Base-by-base conservation (phyloP, 2,113 vertebrate species). In the Chloropsis cyanopogon region DNA sequence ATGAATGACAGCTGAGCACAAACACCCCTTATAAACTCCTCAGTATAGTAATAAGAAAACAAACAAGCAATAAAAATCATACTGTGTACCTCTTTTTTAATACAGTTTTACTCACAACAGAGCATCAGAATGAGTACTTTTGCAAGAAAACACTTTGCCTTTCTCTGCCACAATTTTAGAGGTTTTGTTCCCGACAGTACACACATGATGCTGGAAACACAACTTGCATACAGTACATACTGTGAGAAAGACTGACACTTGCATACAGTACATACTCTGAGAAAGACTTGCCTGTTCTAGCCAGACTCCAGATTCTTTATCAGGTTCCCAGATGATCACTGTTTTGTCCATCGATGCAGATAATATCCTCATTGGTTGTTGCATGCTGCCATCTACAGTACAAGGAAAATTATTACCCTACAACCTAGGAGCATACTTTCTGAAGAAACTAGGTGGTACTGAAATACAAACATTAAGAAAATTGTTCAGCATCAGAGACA, bases 331-430 rank as follows among this genome's bases (percentile, higher is more conserved):
- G 33, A 99, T 96, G 93, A 99, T 99, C 98, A 99, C 99, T 63
- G 99, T 99, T 98, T 99, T 99, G 97, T 99, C 99, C 99, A 99
- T 99, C 65, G 99, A 99, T 7, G 98, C 99, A 71, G 99, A 99
- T 25, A 99, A 97, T 71, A 99, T 95, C 90, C 96, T 97, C 96
- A 99, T 97, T 73, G 98, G 98, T 90, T 99, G 99, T 90, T 98
- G 98, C 86, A 98, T 95, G 93, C 97, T 96, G 57, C 98, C 98
- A 97, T 97, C 99, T 99, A 96, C 94, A 98, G 98, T 94, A 97
- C 94, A 97, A 97, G 96, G 39, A 92, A 93, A 91, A 92, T 44
- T 21, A 95, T 66, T 63, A 96, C 20, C 57, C 44, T 81, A 66
- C 14, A 81, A 86, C 7, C 31, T 25, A 19, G 10, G 17, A 65